These are phyloP conservation scores for Bombus superbus DNA, from an alignment of 1,140 invertebrate species.

Conservation along the genomic window DNA sequence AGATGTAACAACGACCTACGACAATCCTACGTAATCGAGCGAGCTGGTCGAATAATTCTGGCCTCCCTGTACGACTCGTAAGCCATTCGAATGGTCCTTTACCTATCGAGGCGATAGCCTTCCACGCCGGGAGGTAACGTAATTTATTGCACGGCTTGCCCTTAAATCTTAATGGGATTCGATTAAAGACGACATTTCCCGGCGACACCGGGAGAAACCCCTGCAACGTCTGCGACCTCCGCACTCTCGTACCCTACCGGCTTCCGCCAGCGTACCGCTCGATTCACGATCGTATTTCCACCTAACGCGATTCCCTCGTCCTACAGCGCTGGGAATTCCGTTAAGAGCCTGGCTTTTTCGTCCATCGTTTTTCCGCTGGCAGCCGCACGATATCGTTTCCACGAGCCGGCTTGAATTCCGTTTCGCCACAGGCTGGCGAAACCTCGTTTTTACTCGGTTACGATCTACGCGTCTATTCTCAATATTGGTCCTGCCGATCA, in stretches of 20 bases:
- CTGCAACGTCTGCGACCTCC: constrained; percentile 57
- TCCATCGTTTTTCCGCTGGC: constrained; percentile 29
- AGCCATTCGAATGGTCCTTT: constrained; percentile 73
- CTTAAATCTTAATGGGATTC: constrained; percentile 79
- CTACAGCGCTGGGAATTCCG: constrained; percentile 44
- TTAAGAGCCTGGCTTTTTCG: constrained; percentile 43
- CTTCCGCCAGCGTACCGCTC: constrained; percentile 28
- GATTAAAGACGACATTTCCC: constrained; percentile 75
- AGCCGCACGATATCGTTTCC: constrained; percentile 17
- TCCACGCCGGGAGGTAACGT: constrained; percentile 67
- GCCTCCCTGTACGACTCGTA: constrained; percentile 65
- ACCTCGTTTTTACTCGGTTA: not conserved
- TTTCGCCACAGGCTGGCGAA: constrained; percentile 14
- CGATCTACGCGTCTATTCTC: constrained; percentile 1
- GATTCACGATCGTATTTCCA: constrained; percentile 64
- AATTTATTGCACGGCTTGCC: constrained; percentile 75
- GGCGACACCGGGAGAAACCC: constrained; percentile 62
- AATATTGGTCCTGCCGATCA: not conserved
- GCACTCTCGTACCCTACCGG: constrained; percentile 27
- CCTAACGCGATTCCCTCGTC: constrained; percentile 50
- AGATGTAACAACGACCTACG: constrained; percentile 59
- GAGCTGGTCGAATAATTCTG: constrained; percentile 69
- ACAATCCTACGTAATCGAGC: constrained; percentile 63
- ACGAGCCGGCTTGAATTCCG: constrained; percentile 56
- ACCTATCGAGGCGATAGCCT: constrained; percentile 75